These are phyloP conservation scores for Magallana angulata DNA, from an alignment of 1,140 invertebrate species.

Conservation along the genomic window DNA sequence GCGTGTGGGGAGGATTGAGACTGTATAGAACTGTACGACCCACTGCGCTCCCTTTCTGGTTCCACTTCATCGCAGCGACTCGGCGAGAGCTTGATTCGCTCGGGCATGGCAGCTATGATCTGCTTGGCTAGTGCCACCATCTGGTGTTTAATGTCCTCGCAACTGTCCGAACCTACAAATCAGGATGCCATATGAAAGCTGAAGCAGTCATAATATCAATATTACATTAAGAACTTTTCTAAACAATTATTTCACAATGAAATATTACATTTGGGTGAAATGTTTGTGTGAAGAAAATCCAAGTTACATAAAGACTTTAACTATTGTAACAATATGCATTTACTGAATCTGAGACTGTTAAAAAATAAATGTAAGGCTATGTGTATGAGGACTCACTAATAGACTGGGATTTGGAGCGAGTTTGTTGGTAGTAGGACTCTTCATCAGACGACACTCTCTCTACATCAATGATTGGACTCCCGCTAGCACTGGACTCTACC, in stretches of 20 bases:
- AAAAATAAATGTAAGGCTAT: not conserved
- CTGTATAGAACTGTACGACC: constrained; percentile 75
- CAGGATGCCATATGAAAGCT: no score
- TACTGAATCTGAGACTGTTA: not conserved
- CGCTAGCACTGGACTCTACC: constrained; percentile 62
- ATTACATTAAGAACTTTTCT: not conserved
- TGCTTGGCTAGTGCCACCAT: constrained; percentile 96
- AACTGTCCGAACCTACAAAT: constrained; percentile 65
- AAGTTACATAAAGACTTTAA: constrained; percentile 51
- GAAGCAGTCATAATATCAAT: no score
- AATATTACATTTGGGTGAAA: not conserved
- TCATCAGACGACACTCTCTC: constrained; percentile 86
- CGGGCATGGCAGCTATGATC: constrained; percentile 98
- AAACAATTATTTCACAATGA: not conserved
- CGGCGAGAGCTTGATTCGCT: constrained; percentile 89
- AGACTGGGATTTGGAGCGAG: constrained; percentile 47
- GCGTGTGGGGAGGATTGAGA: constrained; percentile 74
- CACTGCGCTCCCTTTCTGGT: constrained; percentile 70
- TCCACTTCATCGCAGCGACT: constrained; percentile 68
- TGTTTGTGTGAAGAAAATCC: not conserved
- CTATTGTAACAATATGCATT: constrained; percentile 8
- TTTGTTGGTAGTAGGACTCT: constrained; percentile 72
- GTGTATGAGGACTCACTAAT: constrained; percentile 46
- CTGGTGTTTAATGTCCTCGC: constrained; percentile 90
- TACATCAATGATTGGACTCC: constrained; percentile 87